phyloP scores from a whole-genome alignment of 1,140 invertebrate genomes.

The Calliphora vicina region DNA sequence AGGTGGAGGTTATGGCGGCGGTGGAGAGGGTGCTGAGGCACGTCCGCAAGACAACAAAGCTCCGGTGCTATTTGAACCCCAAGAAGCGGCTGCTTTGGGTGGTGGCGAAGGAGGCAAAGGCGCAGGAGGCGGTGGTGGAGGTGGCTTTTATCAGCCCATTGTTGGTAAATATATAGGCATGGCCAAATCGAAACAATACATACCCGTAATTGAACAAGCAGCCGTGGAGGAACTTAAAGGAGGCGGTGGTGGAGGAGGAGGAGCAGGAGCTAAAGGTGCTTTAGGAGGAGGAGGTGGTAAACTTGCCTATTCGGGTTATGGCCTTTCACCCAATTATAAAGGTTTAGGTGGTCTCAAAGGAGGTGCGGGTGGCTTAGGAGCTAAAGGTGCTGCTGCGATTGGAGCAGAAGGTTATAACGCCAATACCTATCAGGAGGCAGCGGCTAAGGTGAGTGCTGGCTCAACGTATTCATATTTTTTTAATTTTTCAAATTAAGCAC shows the following conservation, averaged over 20 bases:
- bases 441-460: constrained; percentile 11
- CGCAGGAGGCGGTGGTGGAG: background rate
- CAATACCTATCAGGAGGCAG: background rate
- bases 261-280: constrained; percentile 24
- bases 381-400: background rate
- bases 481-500: constrained; percentile 11
- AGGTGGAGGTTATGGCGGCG: background rate
- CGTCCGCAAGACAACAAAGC: constrained; percentile 55
- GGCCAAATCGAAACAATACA: constrained; percentile 52
- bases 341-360: constrained; percentile 40
- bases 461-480: background rate
- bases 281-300: constrained; percentile 27
- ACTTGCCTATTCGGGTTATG: constrained; percentile 51
- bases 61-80: constrained; percentile 53
- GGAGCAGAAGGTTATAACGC: background rate
- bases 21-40: background rate
- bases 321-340: constrained; percentile 54
- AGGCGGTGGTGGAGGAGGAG: constrained; percentile 35
- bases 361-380: background rate
- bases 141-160: background rate
- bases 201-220: constrained; percentile 55
- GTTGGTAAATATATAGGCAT: constrained; percentile 42
- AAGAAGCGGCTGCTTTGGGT: too few relatives aligned
- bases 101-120: background rate
- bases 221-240: constrained; percentile 42